These are phyloP conservation scores for Helicorthomorpha holstii DNA, from an alignment of 1,140 invertebrate species.

Conservation along the genomic window DNA sequence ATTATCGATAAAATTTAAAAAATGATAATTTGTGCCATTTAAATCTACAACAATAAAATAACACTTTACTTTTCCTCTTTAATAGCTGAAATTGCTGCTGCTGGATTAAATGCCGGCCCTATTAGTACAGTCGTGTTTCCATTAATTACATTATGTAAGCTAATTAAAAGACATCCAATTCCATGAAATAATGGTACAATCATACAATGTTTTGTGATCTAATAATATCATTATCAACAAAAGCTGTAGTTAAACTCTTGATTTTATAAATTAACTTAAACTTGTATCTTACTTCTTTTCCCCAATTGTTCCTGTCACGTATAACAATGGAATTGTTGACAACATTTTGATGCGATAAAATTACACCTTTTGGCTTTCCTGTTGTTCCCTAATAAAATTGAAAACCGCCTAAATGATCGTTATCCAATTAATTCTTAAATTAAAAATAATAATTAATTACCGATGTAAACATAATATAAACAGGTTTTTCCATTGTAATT, in stretches of 20 bases:
- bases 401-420: no score
- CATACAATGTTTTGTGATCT: no score
- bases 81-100: conserved; percentile 43
- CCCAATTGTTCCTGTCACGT: not conserved
- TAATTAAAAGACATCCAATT: conserved; percentile 58
- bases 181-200: conserved; percentile 87
- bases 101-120: conserved; percentile 44
- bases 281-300: no score
- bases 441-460: conserved; percentile 34
- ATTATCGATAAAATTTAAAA: not conserved
- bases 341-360: not conserved
- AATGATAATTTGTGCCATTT: not conserved
- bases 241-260: no score
- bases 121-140: conserved; percentile 57
- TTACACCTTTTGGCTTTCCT: not conserved
- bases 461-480: conserved; percentile 76
- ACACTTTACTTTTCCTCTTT: conserved; percentile 43
- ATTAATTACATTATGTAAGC: conserved; percentile 39
- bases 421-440: no score
- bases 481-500: conserved; percentile 45
- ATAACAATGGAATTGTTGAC: not conserved
- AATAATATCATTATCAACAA: no score
- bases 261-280: no score
- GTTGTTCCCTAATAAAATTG: not conserved
- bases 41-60: no score